Evolutionary conservation across 2,888 invertebrate genomes (phyloP).

Genomic region (Agrochola lychnidis): DNA sequence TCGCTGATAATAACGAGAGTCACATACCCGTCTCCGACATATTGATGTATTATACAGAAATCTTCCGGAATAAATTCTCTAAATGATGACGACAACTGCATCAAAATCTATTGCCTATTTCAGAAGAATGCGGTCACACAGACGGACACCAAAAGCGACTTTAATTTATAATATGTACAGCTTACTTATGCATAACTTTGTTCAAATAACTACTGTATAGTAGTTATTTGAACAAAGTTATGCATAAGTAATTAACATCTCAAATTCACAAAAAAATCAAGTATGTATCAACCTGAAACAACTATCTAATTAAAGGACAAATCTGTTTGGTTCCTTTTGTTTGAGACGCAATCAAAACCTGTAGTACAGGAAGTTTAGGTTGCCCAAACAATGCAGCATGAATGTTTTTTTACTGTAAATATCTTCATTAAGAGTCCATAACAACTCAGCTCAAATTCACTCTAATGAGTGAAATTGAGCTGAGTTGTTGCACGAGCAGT

Average conservation of each 20-base stretch:
- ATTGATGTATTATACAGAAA: neutral
- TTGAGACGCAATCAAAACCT: slow-evolving; percentile 20
- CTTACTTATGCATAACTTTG: neutral
- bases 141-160: no score
- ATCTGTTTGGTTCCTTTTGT: slow-evolving; percentile 16
- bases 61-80: slow-evolving; percentile 1
- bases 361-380: neutral
- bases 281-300: slow-evolving; percentile 14
- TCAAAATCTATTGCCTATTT: neutral
- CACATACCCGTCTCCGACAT: no score
- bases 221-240: no score
- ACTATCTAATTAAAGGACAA: slow-evolving; percentile 18
- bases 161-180: no score
- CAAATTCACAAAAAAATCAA: neutral
- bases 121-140: no score
- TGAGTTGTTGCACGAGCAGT: no score
- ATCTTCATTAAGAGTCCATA: slow-evolving; percentile 6
- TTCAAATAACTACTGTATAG: neutral
- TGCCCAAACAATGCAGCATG: neutral
- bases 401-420: neutral
- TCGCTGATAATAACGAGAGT: no score
- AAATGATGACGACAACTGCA: neutral
- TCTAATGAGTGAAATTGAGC: no score
- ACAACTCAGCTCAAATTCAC: no score
- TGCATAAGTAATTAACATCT: neutral